phyloP scores from a whole-genome alignment of 2,113 vertebrate species.

The Brachyhypopomus occidentalis region DNA sequence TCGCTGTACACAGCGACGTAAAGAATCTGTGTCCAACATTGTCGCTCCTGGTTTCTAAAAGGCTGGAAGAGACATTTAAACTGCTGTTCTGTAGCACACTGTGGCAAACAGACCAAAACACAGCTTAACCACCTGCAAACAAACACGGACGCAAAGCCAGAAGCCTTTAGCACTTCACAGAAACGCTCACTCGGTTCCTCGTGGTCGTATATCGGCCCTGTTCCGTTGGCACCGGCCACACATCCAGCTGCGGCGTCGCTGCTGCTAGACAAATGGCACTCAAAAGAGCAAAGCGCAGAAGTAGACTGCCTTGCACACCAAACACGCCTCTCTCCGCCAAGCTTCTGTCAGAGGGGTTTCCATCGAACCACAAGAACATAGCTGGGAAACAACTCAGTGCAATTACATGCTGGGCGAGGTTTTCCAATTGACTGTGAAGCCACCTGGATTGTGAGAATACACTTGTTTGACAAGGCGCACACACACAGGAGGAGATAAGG shows the following conservation, averaged over 20 bases:
- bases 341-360: constrained; percentile 42
- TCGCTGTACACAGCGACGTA: not conserved
- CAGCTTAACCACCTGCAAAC: not conserved
- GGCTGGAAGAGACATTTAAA: not conserved
- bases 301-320: not conserved
- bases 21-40: no score
- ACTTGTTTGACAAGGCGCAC: constrained; percentile 41
- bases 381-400: constrained; percentile 39
- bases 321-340: constrained; percentile 28
- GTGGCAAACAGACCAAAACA: not conserved
- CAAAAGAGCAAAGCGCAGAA: constrained; percentile 15
- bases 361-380: constrained; percentile 38
- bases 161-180: not conserved
- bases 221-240: constrained; percentile 27
- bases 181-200: constrained; percentile 40
- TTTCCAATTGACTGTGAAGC: constrained; percentile 37
- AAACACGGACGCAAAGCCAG: not conserved
- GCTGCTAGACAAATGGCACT: constrained; percentile 29
- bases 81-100: not conserved
- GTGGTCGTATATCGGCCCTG: constrained; percentile 30
- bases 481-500: constrained; percentile 33
- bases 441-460: constrained; percentile 36
- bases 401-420: constrained; percentile 37
- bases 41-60: not conserved
- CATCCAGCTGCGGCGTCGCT: constrained; percentile 42